A percentile compares a stretch with the other conserved stretches of the same genome.
Conservation (phyloP, 2,888 invertebrate genomes). For the Phalera bucephala region DNA sequence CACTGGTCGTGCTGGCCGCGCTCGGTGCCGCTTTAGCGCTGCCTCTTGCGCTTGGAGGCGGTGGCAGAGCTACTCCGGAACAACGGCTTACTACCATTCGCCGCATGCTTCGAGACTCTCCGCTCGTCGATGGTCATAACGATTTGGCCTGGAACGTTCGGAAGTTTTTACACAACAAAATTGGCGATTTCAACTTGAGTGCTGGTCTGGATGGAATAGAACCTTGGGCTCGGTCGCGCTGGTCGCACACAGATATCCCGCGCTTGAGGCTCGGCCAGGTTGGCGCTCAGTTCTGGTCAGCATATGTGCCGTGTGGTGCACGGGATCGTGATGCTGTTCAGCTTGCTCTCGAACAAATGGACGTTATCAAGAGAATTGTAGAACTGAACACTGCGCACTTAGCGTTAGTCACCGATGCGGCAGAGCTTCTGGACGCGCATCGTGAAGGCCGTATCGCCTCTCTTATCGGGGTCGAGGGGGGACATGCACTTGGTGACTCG, state of each 20-base stretch:
- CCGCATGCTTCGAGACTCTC: slow-evolving; percentile 86
- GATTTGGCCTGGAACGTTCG: slow-evolving; percentile 95
- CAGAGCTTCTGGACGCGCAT: slow-evolving; percentile 88
- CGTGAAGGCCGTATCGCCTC: slow-evolving; percentile 92
- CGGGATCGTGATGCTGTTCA: slow-evolving; percentile 93
- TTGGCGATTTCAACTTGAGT: slow-evolving; percentile 86
- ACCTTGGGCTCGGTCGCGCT: slow-evolving; percentile 93
- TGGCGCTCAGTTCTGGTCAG: slow-evolving; percentile 96
- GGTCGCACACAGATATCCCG: slow-evolving; percentile 97
- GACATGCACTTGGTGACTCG: slow-evolving; percentile 95
- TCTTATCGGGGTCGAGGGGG: slow-evolving; percentile 95
- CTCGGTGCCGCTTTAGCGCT: slow-evolving; percentile 83
- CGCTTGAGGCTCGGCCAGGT: slow-evolving; percentile 91
- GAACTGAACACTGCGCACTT: slow-evolving; percentile 90
- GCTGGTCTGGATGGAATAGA: slow-evolving; percentile 86
- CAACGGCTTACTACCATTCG: slow-evolving; percentile 86
- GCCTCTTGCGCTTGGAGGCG: slow-evolving; percentile 78
- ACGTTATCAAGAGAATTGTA: slow-evolving; percentile 88
- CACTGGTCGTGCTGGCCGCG: slow-evolving; percentile 82
- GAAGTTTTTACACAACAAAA: slow-evolving; percentile 93
- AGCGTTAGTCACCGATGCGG: slow-evolving; percentile 86
- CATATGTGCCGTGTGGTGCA: slow-evolving; percentile 93
- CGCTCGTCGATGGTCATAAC: slow-evolving; percentile 92
- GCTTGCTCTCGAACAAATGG: slow-evolving; percentile 92
- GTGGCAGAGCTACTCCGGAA: slow-evolving; percentile 80